Evolutionary conservation across 2,888 invertebrate species (phyloP), one percentile per base, ranked within the genome.

Genomic region (Heteromyza rotundicornis): DNA sequence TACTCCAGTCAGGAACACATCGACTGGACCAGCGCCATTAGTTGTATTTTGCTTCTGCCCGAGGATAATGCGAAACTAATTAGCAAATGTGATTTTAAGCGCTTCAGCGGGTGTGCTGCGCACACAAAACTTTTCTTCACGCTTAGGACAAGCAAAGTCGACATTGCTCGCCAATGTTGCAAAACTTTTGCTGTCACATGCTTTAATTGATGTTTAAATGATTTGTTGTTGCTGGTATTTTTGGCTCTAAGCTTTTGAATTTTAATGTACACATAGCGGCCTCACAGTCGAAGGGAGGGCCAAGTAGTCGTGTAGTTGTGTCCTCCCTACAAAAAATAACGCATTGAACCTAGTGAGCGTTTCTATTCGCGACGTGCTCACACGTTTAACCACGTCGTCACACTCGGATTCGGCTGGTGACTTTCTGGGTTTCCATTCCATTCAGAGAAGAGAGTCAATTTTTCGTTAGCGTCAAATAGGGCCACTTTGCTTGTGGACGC

Each of bases 391-490:
- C 27, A 27, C 27, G 27, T 27, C 27, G 27, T 27, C 27, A 27
- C 27, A 27, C 27, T 27, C 27, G 27, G 27, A 27, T 27, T 7
- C 27, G 27, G 27, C 10, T 5, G 5, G 27, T 27, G 27, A 27
- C 27, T 27, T 27, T 27, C 7, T 27, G 27, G 7, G 27, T 10
- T 27, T 27, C 10, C 10, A 7, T 5, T 7, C 7, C 27, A 10
- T 27, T 10, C n/a, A n/a, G 27, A 27, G 27, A 27, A 5, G 27
- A 27, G 27, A 74, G 73, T 71, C 71, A 70, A 74, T 73, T 70
- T 72, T 73, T 73, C 73, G 55, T 60, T 62, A 55, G 57, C 64
- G 65, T 59, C 65, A 66, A 65, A 70, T 68, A 68, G 70, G 62
- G 63, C 66, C 67, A 62, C 68, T 63, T 64, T 60, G 40, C 66